These are phyloP conservation scores for Sesamia nonagrioides DNA, from an alignment of 1,140 invertebrate species.

Conservation along the genomic window DNA sequence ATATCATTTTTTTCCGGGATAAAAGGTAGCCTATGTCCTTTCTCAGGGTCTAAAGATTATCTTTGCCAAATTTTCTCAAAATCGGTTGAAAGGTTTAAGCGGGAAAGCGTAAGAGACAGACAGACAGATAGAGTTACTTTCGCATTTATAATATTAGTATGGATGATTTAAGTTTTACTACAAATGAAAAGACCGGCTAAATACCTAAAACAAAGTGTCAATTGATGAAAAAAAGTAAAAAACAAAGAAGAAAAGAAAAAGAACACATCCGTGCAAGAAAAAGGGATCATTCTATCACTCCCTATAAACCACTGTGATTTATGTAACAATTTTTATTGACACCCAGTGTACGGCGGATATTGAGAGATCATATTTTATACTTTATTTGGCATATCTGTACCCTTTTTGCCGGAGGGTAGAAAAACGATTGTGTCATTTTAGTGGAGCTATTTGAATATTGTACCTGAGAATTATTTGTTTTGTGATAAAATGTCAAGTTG, in stretches of 20 bases:
- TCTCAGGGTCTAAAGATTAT: too few species aligned
- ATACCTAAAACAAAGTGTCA: too few species aligned
- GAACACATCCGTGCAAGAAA: slow-evolving; percentile 30
- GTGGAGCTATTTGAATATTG: slow-evolving; percentile 5
- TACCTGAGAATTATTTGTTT: slow-evolving; percentile 9
- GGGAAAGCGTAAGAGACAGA: too few species aligned
- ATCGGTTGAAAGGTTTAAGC: too few species aligned
- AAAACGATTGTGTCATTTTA: slow-evolving; percentile 21
- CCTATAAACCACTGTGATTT: slow-evolving; percentile 40
- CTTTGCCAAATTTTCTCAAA: too few species aligned
- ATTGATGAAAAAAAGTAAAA: background rate
- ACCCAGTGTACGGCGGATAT: slow-evolving; percentile 31
- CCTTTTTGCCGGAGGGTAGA: slow-evolving; percentile 18
- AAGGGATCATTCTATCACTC: slow-evolving; percentile 45
- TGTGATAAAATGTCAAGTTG: background rate
- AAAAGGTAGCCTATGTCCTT: too few species aligned
- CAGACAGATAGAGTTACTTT: too few species aligned
- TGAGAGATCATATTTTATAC: slow-evolving; percentile 49
- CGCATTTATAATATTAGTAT: too few species aligned
- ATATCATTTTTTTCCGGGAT: too few species aligned
- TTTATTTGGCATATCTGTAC: slow-evolving; percentile 46
- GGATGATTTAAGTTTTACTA: too few species aligned
- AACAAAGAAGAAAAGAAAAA: background rate
- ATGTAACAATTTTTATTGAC: slow-evolving; percentile 48
- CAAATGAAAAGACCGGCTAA: too few species aligned